Base-by-base conservation (phyloP, 1,140 invertebrate genomes). In the Pararge aegeria region DNA sequence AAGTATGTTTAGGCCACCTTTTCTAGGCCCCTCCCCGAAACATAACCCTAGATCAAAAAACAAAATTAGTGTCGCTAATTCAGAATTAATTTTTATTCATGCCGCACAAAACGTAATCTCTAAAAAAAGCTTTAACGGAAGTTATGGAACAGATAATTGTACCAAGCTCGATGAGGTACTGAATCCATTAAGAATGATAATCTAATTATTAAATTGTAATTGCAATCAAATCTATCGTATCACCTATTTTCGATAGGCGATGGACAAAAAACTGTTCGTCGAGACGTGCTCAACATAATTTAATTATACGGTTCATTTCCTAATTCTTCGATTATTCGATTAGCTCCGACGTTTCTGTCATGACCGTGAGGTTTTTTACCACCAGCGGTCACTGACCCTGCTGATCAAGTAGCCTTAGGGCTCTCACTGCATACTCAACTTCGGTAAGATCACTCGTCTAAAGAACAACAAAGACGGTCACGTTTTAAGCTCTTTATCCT, bases 241-340 rank as follows among this genome's bases (percentile, higher is more conserved):
- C 30, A 34, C 7, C 30, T 12, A 34, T 12, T 34, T 34, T 12
- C 10, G 7, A n/a, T 12, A 7, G 7, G 10, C 30, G n/a, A 34
- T 12, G 30, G 18, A 15, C 10, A 42, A 42, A 42, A 42, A 42
- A 42, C 27, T 12, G 38, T 15, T 2, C 2, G n/a, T 15, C 37
- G 19, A 46, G 20, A 46, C 44, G 44, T 46, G 44, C 18, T 21
- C 20, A n/a, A 46, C 19, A n/a, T 46, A 46, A 46, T 46, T 46
- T 46, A 46, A 46, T 46, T 9, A 46, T 19, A 46, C 44, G 44
- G 7, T 46, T 46, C 44, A 46, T 46, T 46, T 24, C 44, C 44
- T 46, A 46, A 46, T 46, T 46, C 19, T 42, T 42, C 38, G 13
- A 42, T 42, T 42, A 42, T 5, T 21, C 19, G 44, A 46, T 20